A percentile compares a stretch with the other conserved stretches of the same genome.
phyloP scores from a whole-genome alignment of 1,140 invertebrate species.

The Musca domestica region DNA sequence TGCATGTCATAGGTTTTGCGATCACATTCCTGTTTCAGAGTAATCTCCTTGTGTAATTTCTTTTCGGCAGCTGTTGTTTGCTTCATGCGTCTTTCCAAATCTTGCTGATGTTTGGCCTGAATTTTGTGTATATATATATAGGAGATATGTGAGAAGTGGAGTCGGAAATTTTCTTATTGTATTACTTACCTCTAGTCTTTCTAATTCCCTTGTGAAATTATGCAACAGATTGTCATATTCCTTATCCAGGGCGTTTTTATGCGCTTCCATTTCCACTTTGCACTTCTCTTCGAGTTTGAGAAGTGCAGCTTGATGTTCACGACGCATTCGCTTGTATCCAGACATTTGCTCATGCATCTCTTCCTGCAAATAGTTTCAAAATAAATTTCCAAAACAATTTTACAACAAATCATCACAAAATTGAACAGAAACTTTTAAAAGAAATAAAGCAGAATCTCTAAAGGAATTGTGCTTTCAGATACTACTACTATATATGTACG shows the following conservation, averaged over 20 bases:
- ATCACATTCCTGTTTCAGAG: slow-evolving; percentile 84
- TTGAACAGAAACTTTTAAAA: background rate
- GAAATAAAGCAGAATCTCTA: background rate
- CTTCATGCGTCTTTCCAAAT: slow-evolving; percentile 85
- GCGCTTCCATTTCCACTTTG: slow-evolving; percentile 93
- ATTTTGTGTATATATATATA: background rate
- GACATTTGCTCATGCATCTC: slow-evolving; percentile 99
- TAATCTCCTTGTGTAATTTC: slow-evolving; percentile 91
- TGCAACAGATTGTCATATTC: slow-evolving; percentile 92
- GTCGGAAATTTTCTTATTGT: background rate
- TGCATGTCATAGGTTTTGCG: slow-evolving; percentile 80
- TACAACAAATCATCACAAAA: background rate
- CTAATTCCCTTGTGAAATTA: slow-evolving; percentile 89
- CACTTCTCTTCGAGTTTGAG: slow-evolving; percentile 91
- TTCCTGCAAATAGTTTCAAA: slow-evolving; percentile 57
- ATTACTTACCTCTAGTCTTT: slow-evolving; percentile 72
- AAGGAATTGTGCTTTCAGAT: too few relatives aligned
- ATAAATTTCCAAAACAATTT: slow-evolving; percentile 2
- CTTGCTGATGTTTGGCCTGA: slow-evolving; percentile 79
- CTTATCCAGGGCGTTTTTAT: slow-evolving; percentile 92
- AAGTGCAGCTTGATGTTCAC: slow-evolving; percentile 94
- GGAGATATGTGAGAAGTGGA: too few relatives aligned
- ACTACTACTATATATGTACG: too few relatives aligned
- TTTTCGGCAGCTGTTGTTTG: slow-evolving; percentile 87
- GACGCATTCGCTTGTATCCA: slow-evolving; percentile 96